These are phyloP conservation scores for Perca flavescens DNA, from an alignment of 2,113 vertebrate genomes.

Conservation along the genomic window DNA sequence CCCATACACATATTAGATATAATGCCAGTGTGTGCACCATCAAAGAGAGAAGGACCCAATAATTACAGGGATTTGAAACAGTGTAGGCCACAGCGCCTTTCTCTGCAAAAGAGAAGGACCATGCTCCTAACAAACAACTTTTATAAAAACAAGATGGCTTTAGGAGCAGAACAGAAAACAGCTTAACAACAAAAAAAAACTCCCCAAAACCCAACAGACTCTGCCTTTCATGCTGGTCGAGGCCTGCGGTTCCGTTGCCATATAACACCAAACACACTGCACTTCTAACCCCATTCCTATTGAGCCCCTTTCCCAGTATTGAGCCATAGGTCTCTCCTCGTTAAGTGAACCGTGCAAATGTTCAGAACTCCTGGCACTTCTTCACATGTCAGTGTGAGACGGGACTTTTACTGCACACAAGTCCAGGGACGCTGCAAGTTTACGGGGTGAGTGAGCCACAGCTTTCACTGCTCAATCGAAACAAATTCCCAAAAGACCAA, in stretches of 20 bases:
- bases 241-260: slow-evolving; percentile 53
- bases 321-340: slow-evolving; percentile 50
- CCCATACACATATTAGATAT: slow-evolving; percentile 13
- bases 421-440: slow-evolving; percentile 43
- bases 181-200: slow-evolving; percentile 43
- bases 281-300: slow-evolving; percentile 28
- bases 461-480: slow-evolving; percentile 54
- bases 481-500: slow-evolving; percentile 52
- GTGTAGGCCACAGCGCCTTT: slow-evolving; percentile 49
- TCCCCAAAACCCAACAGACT: slow-evolving; percentile 10
- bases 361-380: slow-evolving; percentile 42
- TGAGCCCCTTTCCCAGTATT: slow-evolving; percentile 24
- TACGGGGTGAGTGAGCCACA: slow-evolving; percentile 47
- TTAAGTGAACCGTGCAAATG: slow-evolving; percentile 42
- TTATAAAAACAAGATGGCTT: slow-evolving; percentile 74
- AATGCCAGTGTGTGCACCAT: slow-evolving; percentile 36
- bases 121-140: slow-evolving; percentile 68
- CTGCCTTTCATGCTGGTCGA: slow-evolving; percentile 32
- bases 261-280: slow-evolving; percentile 41
- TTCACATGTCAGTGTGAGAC: slow-evolving; percentile 27
- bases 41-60: slow-evolving; percentile 58
- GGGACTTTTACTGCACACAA: slow-evolving; percentile 36
- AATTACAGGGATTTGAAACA: slow-evolving; percentile 68
- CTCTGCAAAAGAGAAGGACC: slow-evolving; percentile 46
- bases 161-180: slow-evolving; percentile 60